These are phyloP conservation scores for Eonycteris spelaea DNA, from an alignment of 2,113 vertebrate genomes.

Conservation along the genomic window DNA sequence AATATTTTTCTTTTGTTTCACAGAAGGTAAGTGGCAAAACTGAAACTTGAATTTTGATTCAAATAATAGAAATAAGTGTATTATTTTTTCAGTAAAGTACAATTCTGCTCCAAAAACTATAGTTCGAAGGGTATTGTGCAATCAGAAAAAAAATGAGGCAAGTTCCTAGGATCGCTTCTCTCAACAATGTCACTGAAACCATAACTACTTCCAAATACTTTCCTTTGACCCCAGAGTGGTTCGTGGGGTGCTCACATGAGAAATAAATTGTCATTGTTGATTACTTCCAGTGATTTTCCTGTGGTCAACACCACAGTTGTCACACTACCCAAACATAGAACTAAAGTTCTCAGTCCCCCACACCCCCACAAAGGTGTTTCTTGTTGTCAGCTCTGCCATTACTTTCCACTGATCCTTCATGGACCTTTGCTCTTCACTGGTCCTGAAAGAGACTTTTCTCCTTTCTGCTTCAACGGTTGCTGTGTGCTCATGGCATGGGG, in stretches of 20 bases:
- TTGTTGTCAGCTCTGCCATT: neutral
- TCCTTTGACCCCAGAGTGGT: neutral
- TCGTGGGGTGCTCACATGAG: neutral
- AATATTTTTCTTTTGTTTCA: neutral
- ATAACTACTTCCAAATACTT: neutral
- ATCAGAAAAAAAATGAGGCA: neutral
- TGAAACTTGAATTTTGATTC: neutral
- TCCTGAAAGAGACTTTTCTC: neutral
- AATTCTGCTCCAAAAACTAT: neutral
- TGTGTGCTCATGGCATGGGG: neutral
- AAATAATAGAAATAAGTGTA: neutral
- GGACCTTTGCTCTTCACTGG: neutral
- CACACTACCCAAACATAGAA: neutral
- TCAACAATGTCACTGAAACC: neutral
- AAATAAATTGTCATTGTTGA: neutral
- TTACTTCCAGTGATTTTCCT: neutral
- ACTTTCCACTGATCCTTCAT: neutral
- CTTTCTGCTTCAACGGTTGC: neutral
- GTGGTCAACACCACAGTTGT: neutral
- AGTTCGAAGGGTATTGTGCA: neutral
- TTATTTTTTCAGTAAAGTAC: conserved; percentile 12
- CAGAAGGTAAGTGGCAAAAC: neutral
- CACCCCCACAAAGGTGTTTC: neutral
- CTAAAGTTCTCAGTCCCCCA: neutral
- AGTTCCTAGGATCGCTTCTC: neutral